Percentiles rank a stretch among this genome's conserved stretches.
phyloP scores from a whole-genome alignment of 2,113 vertebrate species.

The Takifugu bimaculatus region DNA sequence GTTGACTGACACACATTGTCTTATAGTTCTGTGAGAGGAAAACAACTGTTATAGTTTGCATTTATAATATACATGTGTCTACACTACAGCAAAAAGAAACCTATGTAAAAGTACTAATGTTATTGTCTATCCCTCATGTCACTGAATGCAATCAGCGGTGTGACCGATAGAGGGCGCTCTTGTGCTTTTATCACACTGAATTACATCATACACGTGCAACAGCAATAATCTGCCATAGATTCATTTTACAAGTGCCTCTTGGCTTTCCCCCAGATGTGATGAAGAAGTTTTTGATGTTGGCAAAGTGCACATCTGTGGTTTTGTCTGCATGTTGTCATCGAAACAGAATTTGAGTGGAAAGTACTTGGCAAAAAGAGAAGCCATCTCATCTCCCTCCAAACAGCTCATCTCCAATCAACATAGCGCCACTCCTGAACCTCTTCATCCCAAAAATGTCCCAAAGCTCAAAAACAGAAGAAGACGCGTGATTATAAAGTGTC shows the following conservation, averaged over 20 bases:
- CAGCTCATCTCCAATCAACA: conserved; percentile 9
- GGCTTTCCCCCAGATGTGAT: conserved; percentile 7
- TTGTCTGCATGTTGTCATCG: conserved; percentile 1
- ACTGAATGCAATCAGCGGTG: neutral
- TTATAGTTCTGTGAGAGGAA: neutral
- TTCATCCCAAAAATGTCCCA: conserved; percentile 20
- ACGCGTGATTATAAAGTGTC: conserved; percentile 24
- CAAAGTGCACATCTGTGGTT: conserved; percentile 10
- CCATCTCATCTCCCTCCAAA: conserved; percentile 8
- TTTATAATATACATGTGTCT: too few species aligned
- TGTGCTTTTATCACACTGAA: conserved; percentile 14
- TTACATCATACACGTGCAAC: conserved; percentile 37
- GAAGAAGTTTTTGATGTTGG: neutral
- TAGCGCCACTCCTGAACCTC: neutral
- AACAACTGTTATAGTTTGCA: neutral
- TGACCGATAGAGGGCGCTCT: conserved; percentile 57
- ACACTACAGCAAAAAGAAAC: neutral
- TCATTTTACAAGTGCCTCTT: conserved; percentile 9
- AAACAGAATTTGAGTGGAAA: conserved; percentile 8
- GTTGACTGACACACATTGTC: neutral
- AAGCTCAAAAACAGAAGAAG: conserved; percentile 42
- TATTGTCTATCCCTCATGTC: neutral
- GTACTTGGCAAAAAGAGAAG: conserved; percentile 3
- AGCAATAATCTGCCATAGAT: conserved; percentile 15
- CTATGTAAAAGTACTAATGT: neutral